phyloP scores from a whole-genome alignment of 2,113 vertebrate genomes.

The Anser brachyrhynchus region DNA sequence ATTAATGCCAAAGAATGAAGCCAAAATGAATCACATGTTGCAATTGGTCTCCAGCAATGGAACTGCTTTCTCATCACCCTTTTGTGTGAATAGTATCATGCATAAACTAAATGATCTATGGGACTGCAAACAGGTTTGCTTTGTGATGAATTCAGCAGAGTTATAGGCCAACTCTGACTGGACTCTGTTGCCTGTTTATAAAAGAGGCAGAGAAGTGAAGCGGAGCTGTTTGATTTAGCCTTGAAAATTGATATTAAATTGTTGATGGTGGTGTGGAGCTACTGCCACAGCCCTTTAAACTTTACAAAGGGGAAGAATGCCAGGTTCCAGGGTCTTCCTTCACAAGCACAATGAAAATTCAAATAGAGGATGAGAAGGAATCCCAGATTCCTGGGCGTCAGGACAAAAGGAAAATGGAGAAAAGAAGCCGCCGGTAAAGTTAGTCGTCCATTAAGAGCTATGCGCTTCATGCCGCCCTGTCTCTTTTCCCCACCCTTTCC shows the following conservation, averaged over 20 bases:
- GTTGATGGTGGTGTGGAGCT: not conserved
- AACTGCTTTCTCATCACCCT: constrained; percentile 57
- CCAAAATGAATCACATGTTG: constrained; percentile 1
- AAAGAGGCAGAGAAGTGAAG: not conserved
- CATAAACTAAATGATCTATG: constrained; percentile 1
- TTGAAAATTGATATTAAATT: not conserved
- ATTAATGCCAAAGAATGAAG: not conserved
- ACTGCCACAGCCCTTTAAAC: not conserved
- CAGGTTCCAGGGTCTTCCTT: not conserved
- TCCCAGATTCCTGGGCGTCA: not conserved
- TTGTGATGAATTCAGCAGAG: not conserved
- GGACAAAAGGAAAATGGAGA: constrained; percentile 65
- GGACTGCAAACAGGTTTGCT: not conserved
- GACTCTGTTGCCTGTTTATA: not conserved
- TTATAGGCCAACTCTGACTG: not conserved
- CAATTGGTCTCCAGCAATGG: not conserved
- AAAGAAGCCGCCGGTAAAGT: constrained; percentile 11
- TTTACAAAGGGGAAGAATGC: not conserved
- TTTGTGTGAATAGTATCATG: constrained; percentile 47
- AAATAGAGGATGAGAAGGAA: not conserved
- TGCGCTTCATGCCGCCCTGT: not conserved
- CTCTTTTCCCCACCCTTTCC: not conserved
- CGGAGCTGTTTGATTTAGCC: not conserved
- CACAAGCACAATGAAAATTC: not conserved
- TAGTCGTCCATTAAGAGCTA: not conserved